These are phyloP conservation scores for Caenorhabditis sinica DNA, from an alignment of 2,888 invertebrate species.

Conservation along the genomic window DNA sequence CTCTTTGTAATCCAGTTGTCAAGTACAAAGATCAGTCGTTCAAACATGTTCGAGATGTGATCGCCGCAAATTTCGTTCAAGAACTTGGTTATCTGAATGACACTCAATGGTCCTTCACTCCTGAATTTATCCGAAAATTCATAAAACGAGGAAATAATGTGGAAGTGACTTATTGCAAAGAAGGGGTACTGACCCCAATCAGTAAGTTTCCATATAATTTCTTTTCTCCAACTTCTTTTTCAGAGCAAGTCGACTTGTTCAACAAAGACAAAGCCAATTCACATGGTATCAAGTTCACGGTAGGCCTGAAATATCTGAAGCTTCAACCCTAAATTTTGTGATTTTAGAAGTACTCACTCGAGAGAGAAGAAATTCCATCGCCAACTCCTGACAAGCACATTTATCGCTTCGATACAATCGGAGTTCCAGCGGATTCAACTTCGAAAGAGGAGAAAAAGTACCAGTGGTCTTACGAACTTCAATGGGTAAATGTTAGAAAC, in stretches of 20 bases:
- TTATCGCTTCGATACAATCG: background rate
- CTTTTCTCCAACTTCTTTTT: background rate
- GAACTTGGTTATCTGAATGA: background rate
- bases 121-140: background rate
- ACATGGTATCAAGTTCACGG: background rate
- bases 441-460: background rate
- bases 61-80: background rate
- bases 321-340: too few relatives aligned
- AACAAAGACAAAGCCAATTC: background rate
- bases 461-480: conserved; percentile 5
- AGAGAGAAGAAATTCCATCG: background rate
- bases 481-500: conserved; percentile 16
- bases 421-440: background rate
- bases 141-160: background rate
- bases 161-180: background rate
- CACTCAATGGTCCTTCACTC: background rate
- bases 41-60: background rate
- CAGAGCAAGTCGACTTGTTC: background rate
- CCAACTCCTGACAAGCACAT: background rate
- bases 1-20: background rate
- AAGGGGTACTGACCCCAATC: background rate
- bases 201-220: too few relatives aligned
- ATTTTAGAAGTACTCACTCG: too few relatives aligned
- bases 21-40: background rate
- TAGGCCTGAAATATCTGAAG: background rate